Conservation (phyloP, 1,140 invertebrate species). For the Ladona fulva region DNA sequence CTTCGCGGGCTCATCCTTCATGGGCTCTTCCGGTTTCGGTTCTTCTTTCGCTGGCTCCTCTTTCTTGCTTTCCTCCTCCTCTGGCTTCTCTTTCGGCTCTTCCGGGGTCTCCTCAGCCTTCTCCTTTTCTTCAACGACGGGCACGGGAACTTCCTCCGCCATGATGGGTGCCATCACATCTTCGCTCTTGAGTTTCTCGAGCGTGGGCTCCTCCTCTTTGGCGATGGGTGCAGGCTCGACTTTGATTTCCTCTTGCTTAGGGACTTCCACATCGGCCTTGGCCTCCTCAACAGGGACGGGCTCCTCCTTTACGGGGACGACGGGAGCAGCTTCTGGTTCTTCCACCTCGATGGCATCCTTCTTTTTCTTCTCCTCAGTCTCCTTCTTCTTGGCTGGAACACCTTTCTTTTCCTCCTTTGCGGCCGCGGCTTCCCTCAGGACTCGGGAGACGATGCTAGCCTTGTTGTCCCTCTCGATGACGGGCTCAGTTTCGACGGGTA, state of each 20-base stretch:
- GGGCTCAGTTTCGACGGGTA: background rate
- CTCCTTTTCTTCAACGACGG: background rate
- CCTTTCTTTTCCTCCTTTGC: background rate
- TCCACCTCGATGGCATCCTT: background rate
- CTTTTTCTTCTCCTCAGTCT: background rate
- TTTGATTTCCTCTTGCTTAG: background rate
- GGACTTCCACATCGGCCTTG: background rate
- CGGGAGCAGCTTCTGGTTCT: background rate
- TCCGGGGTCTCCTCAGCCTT: background rate
- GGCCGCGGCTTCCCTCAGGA: background rate
- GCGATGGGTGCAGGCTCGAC: background rate
- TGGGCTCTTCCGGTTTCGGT: background rate
- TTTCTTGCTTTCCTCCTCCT: background rate
- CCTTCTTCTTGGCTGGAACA: background rate
- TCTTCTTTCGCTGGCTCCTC: background rate
- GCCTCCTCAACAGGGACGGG: background rate
- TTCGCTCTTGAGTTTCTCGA: background rate
- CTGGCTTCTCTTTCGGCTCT: background rate
- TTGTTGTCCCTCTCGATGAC: background rate
- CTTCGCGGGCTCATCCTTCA: background rate
- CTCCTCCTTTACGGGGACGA: background rate
- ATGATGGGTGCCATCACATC: background rate
- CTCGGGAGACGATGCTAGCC: background rate
- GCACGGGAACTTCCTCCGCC: background rate
- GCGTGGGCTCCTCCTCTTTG: background rate